Percentiles rank a stretch among this genome's conserved stretches.
phyloP scores from a whole-genome alignment of 2,797 vertebrate species.

The Tokudaia muenninki region DNA sequence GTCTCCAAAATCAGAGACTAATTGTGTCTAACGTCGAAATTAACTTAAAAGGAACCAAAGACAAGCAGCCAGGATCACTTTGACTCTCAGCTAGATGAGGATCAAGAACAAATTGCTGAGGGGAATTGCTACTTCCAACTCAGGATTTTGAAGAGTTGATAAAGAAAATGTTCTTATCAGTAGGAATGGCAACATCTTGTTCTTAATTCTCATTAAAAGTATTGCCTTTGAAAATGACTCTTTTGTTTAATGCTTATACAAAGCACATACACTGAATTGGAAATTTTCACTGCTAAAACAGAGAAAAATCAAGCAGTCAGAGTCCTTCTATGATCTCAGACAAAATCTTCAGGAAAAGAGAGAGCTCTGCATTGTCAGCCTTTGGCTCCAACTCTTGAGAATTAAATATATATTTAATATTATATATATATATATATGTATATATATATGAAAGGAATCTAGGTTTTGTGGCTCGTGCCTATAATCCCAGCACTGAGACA shows the following conservation, averaged over 20 bases:
- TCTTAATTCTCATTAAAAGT: not conserved
- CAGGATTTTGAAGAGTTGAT: not conserved
- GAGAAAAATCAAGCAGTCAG: not conserved
- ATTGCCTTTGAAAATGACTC: conserved; percentile 46
- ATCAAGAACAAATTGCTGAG: not conserved
- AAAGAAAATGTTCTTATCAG: conserved; percentile 17
- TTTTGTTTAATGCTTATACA: not conserved
- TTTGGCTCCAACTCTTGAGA: not conserved
- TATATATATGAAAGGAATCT: not conserved
- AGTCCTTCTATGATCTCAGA: not conserved
- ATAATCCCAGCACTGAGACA: not conserved
- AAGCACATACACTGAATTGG: not conserved
- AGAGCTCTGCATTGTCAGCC: not conserved
- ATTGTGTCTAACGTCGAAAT: not conserved
- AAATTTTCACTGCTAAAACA: not conserved
- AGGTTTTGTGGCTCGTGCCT: not conserved
- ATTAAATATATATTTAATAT: not conserved
- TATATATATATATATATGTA: too few species aligned
- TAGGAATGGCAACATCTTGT: not conserved
- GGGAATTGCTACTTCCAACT: not conserved
- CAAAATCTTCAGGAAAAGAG: not conserved
- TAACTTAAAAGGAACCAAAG: not conserved
- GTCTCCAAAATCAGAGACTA: conserved; percentile 35
- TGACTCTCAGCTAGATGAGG: not conserved
- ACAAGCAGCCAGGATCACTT: not conserved